phyloP scores from a whole-genome alignment of 2,113 vertebrate species.

The Motacilla tschutschensis region DNA sequence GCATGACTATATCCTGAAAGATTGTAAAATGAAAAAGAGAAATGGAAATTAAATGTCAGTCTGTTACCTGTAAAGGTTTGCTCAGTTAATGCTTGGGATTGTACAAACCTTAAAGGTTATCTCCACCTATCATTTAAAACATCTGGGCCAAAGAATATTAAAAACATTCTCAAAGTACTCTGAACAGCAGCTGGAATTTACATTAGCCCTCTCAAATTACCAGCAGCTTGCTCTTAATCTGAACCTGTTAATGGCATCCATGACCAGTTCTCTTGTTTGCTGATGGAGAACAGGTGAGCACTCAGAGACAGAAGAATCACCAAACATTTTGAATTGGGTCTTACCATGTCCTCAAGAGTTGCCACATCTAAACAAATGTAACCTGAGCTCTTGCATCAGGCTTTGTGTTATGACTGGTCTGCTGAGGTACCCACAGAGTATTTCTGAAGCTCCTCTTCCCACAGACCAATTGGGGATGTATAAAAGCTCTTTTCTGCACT shows the following conservation, averaged over 20 bases:
- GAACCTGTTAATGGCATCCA: not conserved
- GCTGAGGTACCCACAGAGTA: not conserved
- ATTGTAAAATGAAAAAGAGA: not conserved
- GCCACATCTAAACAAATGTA: not conserved
- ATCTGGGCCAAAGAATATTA: not conserved
- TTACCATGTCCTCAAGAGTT: not conserved
- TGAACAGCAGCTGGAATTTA: not conserved
- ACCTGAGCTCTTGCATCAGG: not conserved
- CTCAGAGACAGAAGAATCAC: not conserved
- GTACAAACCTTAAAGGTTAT: not conserved
- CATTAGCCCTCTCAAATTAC: not conserved
- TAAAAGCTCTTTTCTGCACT: not conserved
- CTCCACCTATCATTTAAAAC: not conserved
- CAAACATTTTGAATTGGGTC: not conserved
- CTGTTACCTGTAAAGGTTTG: not conserved
- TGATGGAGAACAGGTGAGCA: not conserved
- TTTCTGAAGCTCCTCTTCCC: not conserved
- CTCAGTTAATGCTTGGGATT: not conserved
- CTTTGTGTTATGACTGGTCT: not conserved
- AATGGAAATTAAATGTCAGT: not conserved
- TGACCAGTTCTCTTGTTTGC: not conserved
- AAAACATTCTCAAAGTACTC: not conserved
- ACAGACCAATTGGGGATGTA: not conserved
- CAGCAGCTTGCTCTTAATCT: not conserved
- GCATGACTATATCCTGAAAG: not conserved